Base-by-base conservation (phyloP, 2,888 invertebrate genomes). In the Nymphalis polychloros region DNA sequence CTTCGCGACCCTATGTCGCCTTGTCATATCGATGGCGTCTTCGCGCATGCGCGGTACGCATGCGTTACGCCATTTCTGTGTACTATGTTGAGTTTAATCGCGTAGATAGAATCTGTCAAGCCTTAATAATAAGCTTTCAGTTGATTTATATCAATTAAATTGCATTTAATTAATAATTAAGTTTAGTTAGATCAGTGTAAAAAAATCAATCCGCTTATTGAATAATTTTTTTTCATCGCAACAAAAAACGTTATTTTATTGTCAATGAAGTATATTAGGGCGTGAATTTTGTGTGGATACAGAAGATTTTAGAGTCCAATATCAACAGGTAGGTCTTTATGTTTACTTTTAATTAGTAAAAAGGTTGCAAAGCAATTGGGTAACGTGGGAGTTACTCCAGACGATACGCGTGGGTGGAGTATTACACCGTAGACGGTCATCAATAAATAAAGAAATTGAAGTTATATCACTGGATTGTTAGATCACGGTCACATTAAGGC, bases 371-470 rank as follows among this genome's bases (percentile, higher is more conserved):
- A 52, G 23, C 57, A 53, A 62, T 70, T 62, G 65, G 59, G 69
- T n/a, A 59, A 77, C 72, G 88, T 90, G 85, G 89, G 89, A 85
- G 89, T 88, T 87, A 87, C 87, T 84, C 86, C 83, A 90, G 89
- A 90, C 88, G 71, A 69, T 73, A 49, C 76, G 82, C 82, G 91
- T 90, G 81, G 90, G 90, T 76, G 81, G 79, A 86, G 78, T 84
- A 84, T 86, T 84, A 84, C 73, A 73, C 78, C 81, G 85, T 85
- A 87, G 83, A 83, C 81, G 69, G 52, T 71, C 72, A 76, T 79
- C 72, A 71, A 80, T 86, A 84, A 86, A 87, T 84, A 84, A 80
- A 80, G 80, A 60, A 60, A 1, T 19, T 78, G 73, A 47, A 55
- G 46, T n/a, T 49, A 31, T 35, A 20, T 20, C 55, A 60, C 17